Percentiles rank a stretch among this genome's conserved stretches.
Conservation (phyloP, 2,113 vertebrate species). For the Gulo gulo region DNA sequence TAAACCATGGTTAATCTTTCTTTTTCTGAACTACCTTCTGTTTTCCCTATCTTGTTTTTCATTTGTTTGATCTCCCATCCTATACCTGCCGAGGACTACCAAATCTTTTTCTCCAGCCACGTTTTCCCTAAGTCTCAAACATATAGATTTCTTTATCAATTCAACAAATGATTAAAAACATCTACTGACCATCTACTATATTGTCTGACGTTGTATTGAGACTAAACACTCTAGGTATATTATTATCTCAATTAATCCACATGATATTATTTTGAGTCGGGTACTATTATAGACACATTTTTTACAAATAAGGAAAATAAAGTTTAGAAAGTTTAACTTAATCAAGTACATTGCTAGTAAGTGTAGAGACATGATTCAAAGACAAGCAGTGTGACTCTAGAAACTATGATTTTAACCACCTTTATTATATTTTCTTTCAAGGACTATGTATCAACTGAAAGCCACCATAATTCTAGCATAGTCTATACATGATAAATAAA, state of each 20-base stretch:
- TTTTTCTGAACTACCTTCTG: not conserved
- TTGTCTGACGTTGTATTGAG: not conserved
- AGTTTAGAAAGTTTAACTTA: not conserved
- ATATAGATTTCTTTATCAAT: not conserved
- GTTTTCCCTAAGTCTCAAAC: not conserved
- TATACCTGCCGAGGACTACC: not conserved
- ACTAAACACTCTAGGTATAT: not conserved
- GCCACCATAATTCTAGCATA: not conserved
- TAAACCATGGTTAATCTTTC: not conserved
- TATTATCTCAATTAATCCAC: not conserved
- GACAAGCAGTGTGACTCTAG: not conserved
- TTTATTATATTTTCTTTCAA: not conserved
- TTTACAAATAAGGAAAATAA: not conserved
- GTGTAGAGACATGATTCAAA: not conserved
- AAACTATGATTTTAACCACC: not conserved
- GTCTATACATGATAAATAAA: not conserved
- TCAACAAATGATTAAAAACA: not conserved
- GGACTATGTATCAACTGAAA: not conserved
- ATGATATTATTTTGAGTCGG: not conserved
- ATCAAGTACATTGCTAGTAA: not conserved
- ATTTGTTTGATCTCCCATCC: not conserved
- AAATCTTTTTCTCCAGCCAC: not conserved
- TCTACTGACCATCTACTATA: not conserved
- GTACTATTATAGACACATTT: not conserved
- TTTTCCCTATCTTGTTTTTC: not conserved